phyloP scores from a whole-genome alignment of 2,797 vertebrate genomes.

The Synanceia verrucosa region DNA sequence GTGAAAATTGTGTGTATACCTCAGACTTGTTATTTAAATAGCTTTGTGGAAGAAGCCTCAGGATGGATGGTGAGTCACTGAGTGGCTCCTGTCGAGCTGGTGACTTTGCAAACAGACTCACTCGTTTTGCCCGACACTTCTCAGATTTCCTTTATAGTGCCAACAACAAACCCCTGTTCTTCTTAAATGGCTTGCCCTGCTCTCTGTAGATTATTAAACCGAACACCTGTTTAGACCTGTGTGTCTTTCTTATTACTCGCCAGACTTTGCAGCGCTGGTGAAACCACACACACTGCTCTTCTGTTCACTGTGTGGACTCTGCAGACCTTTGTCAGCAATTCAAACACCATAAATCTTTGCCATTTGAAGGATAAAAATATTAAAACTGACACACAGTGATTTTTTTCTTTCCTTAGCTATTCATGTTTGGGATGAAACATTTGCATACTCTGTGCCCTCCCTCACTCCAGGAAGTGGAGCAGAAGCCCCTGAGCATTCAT shows the following conservation, averaged over 20 bases:
- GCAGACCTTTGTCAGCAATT: constrained; percentile 48
- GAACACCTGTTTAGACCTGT: constrained; percentile 23
- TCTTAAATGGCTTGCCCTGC: constrained; percentile 48
- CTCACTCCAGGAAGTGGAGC: constrained; percentile 64
- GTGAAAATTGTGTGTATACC: constrained; percentile 1
- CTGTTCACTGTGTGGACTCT: constrained; percentile 7
- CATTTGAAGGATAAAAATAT: constrained; percentile 38
- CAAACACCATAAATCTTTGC: constrained; percentile 29
- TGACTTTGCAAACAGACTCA: constrained; percentile 35
- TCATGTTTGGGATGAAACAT: constrained; percentile 39
- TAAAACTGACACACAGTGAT: constrained; percentile 12
- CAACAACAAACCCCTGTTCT: constrained; percentile 40
- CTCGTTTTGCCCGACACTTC: constrained; percentile 49
- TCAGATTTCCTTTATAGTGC: constrained; percentile 50
- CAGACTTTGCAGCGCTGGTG: not conserved
- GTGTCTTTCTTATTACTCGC: constrained; percentile 23
- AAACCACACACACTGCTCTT: not conserved
- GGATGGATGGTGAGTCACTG: constrained; percentile 32
- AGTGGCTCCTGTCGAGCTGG: constrained; percentile 37
- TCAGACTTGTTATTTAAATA: constrained; percentile 1
- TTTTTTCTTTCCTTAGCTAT: constrained; percentile 32
- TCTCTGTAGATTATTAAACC: constrained; percentile 46
- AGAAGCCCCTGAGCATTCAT: constrained; percentile 76
- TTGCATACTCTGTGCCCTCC: constrained; percentile 56
- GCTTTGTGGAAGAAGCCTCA: constrained; percentile 7